Percentiles rank a stretch among this genome's conserved stretches.
phyloP scores from a whole-genome alignment of 2,797 vertebrate species.

The Dendrocincla tyrannina region DNA sequence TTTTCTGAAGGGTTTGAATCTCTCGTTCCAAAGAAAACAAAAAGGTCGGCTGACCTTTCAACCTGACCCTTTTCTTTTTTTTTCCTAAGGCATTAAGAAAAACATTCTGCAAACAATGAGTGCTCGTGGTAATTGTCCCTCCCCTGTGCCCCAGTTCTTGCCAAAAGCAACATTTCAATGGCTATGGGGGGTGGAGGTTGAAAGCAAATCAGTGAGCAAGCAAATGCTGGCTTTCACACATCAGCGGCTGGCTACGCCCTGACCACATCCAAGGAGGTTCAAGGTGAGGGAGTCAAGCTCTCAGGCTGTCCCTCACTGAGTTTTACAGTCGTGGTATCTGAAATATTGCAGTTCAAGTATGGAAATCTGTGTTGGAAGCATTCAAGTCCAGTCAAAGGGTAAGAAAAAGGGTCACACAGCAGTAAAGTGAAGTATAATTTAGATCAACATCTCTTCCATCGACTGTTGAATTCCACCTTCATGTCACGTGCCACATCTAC shows the following conservation, averaged over 20 bases:
- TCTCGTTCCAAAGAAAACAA: conserved; percentile 74
- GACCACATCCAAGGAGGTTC: conserved; percentile 60
- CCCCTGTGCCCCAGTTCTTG: conserved; percentile 64
- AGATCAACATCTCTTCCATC: not conserved
- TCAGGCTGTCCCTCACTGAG: not conserved
- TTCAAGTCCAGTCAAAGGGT: conserved; percentile 21
- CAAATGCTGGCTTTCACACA: conserved; percentile 68
- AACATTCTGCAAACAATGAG: conserved; percentile 75
- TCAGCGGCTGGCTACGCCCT: conserved; percentile 57
- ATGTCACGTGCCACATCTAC: not conserved
- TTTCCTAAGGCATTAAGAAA: conserved; percentile 70
- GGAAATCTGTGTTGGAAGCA: conserved; percentile 1
- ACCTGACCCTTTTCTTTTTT: conserved; percentile 64
- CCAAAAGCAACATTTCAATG: conserved; percentile 75
- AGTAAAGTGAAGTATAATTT: not conserved
- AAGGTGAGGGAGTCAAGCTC: conserved; percentile 61
- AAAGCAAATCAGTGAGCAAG: conserved; percentile 66
- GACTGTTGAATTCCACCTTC: not conserved
- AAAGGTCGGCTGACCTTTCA: conserved; percentile 71
- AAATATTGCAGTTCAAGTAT: not conserved
- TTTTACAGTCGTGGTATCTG: conserved; percentile 8
- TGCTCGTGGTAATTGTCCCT: conserved; percentile 71
- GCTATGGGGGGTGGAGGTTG: conserved; percentile 66
- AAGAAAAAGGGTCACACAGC: not conserved
- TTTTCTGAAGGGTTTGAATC: conserved; percentile 71